Conservation (phyloP, 2,113 vertebrate genomes). For the Atrichornis clamosus region DNA sequence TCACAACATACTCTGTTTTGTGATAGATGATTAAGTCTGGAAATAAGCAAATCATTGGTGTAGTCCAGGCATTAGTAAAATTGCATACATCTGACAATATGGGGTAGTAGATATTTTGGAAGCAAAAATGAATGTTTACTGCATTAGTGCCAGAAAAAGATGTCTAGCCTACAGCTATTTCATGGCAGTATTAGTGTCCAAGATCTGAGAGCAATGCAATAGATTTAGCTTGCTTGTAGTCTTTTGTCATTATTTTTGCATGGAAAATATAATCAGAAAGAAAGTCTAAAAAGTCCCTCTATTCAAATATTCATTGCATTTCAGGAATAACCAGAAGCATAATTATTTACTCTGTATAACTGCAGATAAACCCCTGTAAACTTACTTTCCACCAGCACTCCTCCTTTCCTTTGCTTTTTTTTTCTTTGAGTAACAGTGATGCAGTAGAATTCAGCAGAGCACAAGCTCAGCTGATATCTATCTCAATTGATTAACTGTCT, state of each 20-base stretch:
- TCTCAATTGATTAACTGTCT: constrained; percentile 68
- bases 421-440: background rate
- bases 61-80: background rate
- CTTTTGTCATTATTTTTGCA: background rate
- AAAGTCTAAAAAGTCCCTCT: background rate
- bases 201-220: background rate
- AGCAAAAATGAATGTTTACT: background rate
- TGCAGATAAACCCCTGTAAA: background rate
- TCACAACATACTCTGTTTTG: background rate
- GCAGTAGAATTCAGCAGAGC: background rate
- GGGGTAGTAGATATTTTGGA: background rate
- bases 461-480: constrained; percentile 27
- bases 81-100: background rate
- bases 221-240: background rate
- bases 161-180: constrained; percentile 2
- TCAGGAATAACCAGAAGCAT: background rate
- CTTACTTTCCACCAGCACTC: background rate
- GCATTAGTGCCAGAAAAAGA: background rate
- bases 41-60: background rate
- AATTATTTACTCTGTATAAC: background rate
- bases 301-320: background rate
- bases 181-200: background rate
- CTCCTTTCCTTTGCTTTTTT: background rate
- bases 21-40: background rate
- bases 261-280: background rate